Evolutionary conservation across 2,797 vertebrate species (phyloP).

Genomic region (Amniataba percoides): DNA sequence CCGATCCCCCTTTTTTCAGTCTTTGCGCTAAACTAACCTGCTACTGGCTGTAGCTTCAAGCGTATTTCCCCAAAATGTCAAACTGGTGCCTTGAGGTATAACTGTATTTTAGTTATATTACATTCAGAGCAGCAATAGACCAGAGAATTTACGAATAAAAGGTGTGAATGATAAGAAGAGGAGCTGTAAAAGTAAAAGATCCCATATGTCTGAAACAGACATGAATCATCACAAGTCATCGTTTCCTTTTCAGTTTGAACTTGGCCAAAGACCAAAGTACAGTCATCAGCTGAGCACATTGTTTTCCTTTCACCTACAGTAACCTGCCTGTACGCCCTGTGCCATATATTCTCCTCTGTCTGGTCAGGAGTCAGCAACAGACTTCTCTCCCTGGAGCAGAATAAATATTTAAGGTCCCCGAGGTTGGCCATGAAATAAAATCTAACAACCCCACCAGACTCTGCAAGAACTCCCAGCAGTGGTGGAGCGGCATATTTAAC

Average conservation of each 20-base stretch:
- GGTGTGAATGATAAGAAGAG: not conserved
- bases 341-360: slow-evolving; percentile 38
- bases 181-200: not conserved
- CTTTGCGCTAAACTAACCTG: not conserved
- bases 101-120: not conserved
- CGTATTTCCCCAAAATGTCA: not conserved
- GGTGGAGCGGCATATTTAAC: slow-evolving; percentile 34
- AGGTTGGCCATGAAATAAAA: slow-evolving; percentile 76
- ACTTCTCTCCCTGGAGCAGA: slow-evolving; percentile 69
- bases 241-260: slow-evolving; percentile 46
- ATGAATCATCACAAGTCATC: slow-evolving; percentile 9
- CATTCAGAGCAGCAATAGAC: not conserved
- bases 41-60: not conserved
- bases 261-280: slow-evolving; percentile 41
- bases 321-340: slow-evolving; percentile 50
- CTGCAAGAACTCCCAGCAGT: slow-evolving; percentile 54
- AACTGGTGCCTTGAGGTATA: not conserved
- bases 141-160: not conserved
- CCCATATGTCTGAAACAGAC: not conserved
- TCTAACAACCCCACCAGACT: slow-evolving; percentile 65
- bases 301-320: slow-evolving; percentile 49
- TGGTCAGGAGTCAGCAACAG: slow-evolving; percentile 60
- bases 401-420: slow-evolving; percentile 75
- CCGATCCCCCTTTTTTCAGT: not conserved
- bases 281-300: slow-evolving; percentile 44